Evolutionary conservation across 2,797 vertebrate species (phyloP).

Genomic region (Enteromius viviparus): DNA sequence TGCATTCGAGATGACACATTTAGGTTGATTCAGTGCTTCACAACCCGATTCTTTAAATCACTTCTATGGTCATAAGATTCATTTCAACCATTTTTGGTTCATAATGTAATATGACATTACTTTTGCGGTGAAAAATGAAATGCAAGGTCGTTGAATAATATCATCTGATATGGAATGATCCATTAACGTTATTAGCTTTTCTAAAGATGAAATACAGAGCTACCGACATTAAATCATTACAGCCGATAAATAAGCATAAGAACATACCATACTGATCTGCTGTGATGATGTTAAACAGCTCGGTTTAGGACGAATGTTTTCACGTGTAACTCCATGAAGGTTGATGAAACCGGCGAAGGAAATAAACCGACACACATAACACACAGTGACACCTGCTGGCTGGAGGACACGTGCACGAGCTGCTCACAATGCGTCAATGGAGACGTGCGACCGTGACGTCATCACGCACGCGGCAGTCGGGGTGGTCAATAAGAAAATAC

Average conservation of each 20-base stretch:
- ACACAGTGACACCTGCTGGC: conserved; percentile 27
- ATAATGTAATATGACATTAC: not conserved
- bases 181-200: not conserved
- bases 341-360: conserved; percentile 27
- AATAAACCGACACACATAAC: fast-evolving
- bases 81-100: not conserved
- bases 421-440: not conserved
- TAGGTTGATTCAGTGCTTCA: not conserved
- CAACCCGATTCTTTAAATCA: not conserved
- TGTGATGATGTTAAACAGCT: not conserved
- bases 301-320: not conserved
- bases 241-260: too few species aligned
- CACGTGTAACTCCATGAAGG: conserved; percentile 44
- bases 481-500: not conserved
- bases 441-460: not conserved
- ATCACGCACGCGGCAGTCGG: not conserved
- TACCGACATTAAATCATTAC: too few species aligned
- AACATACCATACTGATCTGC: conserved; percentile 37
- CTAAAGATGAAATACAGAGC: not conserved
- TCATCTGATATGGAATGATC: not conserved
- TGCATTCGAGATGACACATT: not conserved
- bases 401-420: not conserved
- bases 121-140: not conserved
- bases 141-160: conserved; percentile 30
- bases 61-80: not conserved